Evolutionary conservation across 2,113 vertebrate species (phyloP).

Genomic region (Hippoglossus stenolepis): DNA sequence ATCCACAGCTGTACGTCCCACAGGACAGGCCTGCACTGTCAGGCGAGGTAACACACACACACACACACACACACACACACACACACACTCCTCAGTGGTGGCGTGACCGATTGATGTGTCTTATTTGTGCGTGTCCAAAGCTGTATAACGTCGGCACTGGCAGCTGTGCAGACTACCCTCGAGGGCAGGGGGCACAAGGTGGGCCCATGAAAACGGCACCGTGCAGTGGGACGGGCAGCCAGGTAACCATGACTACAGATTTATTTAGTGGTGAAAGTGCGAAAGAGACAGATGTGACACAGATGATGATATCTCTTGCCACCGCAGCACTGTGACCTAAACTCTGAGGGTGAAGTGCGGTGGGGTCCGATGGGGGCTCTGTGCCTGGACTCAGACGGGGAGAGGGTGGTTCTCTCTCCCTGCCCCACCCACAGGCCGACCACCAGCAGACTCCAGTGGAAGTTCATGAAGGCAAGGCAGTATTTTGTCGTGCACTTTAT

Average conservation of each 20-base stretch:
- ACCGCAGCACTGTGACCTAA: slow-evolving; percentile 86
- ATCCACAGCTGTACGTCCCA: slow-evolving; percentile 84
- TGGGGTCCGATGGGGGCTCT: slow-evolving; percentile 73
- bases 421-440: slow-evolving; percentile 74
- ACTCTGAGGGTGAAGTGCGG: slow-evolving; percentile 82
- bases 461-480: slow-evolving; percentile 83
- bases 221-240: slow-evolving; percentile 85
- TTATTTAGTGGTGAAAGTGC: background rate
- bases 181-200: slow-evolving; percentile 56
- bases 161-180: slow-evolving; percentile 86
- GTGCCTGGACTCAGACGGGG: slow-evolving; percentile 83
- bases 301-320: slow-evolving; percentile 9
- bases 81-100: background rate
- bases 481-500: background rate
- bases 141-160: slow-evolving; percentile 87
- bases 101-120: slow-evolving; percentile 28
- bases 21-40: slow-evolving; percentile 81
- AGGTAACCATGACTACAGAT: slow-evolving; percentile 77
- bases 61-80: slow-evolving; percentile 26
- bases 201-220: slow-evolving; percentile 79
- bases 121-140: slow-evolving; percentile 75
- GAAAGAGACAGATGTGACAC: background rate
- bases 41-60: slow-evolving; percentile 83
- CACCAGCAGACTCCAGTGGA: slow-evolving; percentile 82
- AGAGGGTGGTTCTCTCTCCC: slow-evolving; percentile 82